Evolutionary conservation across 2,113 vertebrate genomes (phyloP), one percentile per base, ranked within the genome.

Genomic region (Jacana jacana): DNA sequence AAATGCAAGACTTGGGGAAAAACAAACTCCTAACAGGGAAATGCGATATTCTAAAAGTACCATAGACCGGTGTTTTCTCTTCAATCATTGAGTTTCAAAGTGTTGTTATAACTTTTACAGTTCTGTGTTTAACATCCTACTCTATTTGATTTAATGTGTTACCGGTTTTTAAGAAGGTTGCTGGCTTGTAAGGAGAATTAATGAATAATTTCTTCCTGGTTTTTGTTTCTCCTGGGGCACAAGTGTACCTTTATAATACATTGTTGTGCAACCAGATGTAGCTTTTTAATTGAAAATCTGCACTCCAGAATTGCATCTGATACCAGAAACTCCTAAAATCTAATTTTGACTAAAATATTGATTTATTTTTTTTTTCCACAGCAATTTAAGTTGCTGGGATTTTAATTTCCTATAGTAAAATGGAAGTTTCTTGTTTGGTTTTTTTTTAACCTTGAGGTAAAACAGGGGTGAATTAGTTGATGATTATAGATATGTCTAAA

Each of bases 331-430:
- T 61, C n/a, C 15, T 78, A 16, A 72, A 60, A 78, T 78, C 39
- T 48, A 22, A 40, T 89, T 91, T 84, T 85, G 63, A 57, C 58
- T 87, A 60, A 69, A 84, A 22, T 46, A 82, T 1, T 71, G 64
- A 51, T 94, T 88, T 88, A 87, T 86, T 33, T 91, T 94, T 88
- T 88, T 89, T 86, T 33, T 91, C 27, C 14, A 40, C 33, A 76
- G 18, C 27, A n/a, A 28, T 89, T 73, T 61, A 44, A 58, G 12
- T 81, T 95, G 46, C 11, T 64, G 52, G 18, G 16, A 28, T 82
- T 94, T 89, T 55, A 55, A 86, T 93, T 95, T 93, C 63, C 40
- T 72, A 0, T 13, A 40, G 28, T 64, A 76, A 85, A 92, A 76
- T 52, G 2, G n/a, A 84, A 51, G 8, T 30, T 81, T 70, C 15